Evolutionary conservation across 1,140 invertebrate species (phyloP).

Genomic region (Macrocentrus cingulum): DNA sequence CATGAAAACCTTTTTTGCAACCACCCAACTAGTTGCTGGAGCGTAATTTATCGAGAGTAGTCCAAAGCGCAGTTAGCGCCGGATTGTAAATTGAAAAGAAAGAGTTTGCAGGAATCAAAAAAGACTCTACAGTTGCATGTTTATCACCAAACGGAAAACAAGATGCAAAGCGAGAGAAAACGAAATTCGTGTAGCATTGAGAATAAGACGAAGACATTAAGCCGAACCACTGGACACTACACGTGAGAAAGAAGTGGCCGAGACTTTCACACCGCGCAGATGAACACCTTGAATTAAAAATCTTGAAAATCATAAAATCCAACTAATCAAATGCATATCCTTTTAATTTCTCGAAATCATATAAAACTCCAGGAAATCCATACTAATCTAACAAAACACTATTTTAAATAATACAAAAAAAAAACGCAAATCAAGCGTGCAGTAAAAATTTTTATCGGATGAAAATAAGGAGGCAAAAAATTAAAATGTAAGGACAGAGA

Average conservation of each 20-base stretch:
- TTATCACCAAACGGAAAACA: no score
- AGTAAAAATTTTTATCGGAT: neutral
- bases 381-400: no score
- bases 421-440: no score
- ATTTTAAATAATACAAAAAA: no score
- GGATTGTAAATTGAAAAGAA: constrained; percentile 11
- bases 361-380: no score
- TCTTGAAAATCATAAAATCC: neutral
- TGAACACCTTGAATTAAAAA: constrained; percentile 2
- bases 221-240: neutral
- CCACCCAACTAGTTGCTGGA: no score
- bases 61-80: neutral
- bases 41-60: neutral
- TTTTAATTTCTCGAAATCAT: neutral
- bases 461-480: neutral
- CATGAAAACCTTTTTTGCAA: no score
- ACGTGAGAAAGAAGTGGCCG: constrained; percentile 15
- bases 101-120: neutral
- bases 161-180: neutral
- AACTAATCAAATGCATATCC: neutral
- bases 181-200: neutral
- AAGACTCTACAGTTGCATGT: no score
- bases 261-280: constrained; percentile 19
- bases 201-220: neutral
- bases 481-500: constrained; percentile 1